These are phyloP conservation scores for Luperina testacea DNA, from an alignment of 2,888 invertebrate genomes.

Conservation along the genomic window DNA sequence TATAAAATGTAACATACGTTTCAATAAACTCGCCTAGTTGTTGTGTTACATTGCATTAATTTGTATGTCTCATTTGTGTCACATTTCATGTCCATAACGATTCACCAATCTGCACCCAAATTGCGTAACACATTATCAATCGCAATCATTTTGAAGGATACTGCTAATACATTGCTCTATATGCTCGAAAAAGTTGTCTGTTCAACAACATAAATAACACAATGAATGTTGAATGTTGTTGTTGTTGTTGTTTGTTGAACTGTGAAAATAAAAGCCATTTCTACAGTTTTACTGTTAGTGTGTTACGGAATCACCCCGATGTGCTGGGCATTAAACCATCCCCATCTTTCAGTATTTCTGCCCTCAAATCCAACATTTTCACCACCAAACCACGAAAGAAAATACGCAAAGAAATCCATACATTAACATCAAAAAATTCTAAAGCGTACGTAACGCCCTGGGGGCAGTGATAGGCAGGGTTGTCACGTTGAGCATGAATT, in stretches of 20 bases:
- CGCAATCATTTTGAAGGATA: background rate
- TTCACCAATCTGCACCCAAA: background rate
- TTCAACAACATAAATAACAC: too few species aligned
- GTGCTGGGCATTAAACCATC: background rate
- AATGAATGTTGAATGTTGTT: too few species aligned
- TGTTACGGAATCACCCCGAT: too few species aligned
- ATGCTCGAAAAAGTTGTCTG: too few species aligned
- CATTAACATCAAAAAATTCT: constrained; percentile 35
- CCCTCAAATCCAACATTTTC: constrained; percentile 1
- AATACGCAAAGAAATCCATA: constrained; percentile 12
- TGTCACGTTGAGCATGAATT: constrained; percentile 57
- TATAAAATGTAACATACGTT: background rate
- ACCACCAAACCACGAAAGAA: background rate
- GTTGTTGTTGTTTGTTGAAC: too few species aligned
- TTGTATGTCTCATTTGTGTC: background rate
- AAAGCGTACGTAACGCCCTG: constrained; percentile 44
- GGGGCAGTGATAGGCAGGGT: constrained; percentile 47
- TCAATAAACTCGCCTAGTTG: background rate
- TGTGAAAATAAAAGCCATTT: too few species aligned
- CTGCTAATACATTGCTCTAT: background rate
- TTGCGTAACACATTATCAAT: background rate
- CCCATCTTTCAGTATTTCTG: background rate
- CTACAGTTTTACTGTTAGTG: too few species aligned
- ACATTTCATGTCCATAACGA: background rate
- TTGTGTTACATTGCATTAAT: background rate